Conservation (phyloP, 2,113 vertebrate genomes). For the Zapornia atra region DNA sequence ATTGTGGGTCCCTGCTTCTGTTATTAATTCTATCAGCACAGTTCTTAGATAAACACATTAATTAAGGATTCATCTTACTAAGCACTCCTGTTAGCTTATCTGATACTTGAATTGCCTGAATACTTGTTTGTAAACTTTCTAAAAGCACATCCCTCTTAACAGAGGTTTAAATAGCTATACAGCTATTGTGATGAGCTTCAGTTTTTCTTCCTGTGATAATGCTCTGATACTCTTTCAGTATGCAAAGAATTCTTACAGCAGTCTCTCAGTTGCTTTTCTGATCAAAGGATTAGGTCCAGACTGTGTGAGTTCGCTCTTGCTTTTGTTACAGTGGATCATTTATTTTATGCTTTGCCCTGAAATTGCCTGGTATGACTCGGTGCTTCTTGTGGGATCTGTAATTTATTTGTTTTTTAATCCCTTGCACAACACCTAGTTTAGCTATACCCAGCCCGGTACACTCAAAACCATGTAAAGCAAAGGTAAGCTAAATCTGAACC, state of each 20-base stretch:
- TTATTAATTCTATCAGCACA: constrained; percentile 9
- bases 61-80: background rate
- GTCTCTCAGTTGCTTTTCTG: background rate
- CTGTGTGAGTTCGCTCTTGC: background rate
- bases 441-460: background rate
- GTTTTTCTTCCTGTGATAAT: background rate
- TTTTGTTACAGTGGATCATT: background rate
- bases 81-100: background rate
- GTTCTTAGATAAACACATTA: background rate
- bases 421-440: background rate
- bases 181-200: background rate
- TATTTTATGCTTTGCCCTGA: background rate
- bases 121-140: constrained; percentile 8
- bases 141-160: background rate
- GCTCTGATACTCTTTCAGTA: background rate
- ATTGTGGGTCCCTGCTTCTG: background rate
- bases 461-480: background rate
- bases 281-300: background rate
- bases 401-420: background rate
- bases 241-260: background rate
- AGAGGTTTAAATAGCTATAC: background rate
- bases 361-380: background rate
- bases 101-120: background rate
- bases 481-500: background rate
- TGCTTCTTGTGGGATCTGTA: background rate